Evolutionary conservation across 2,888 invertebrate species (phyloP), one percentile per base, ranked within the genome.

Genomic region (Hirtodrosophila duncani): DNA sequence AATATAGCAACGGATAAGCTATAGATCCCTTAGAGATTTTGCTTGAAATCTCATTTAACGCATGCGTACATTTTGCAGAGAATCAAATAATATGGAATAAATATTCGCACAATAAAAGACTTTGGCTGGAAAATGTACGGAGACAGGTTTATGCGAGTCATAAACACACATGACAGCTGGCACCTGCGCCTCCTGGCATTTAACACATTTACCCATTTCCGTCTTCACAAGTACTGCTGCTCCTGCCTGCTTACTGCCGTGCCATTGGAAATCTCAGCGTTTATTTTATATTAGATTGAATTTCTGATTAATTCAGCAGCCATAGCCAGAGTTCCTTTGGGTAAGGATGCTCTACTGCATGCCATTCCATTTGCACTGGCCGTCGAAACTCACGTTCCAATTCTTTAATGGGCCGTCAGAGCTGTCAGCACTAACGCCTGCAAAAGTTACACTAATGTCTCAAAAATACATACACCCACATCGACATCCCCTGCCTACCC

Each of bases 281-380:
- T 81, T 79, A 71, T 75, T 78, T 71, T 62, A 57, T 62, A 63
- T 79, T 79, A 75, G 77, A 77, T 81, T 79, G 75, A 79, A 81
- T 63, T 62, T 62, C 61, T 77, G 75, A 81, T 81, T 77, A 74
- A 81, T 74, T 60, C 49, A 48, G 49, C 53, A 38, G 55, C n/a
- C 56, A 42, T 18, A 27, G 18, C 20, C 18, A 20, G 13, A 36
- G 37, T 20, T 24, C 44, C 20, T 18, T 24, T 8, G 23, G 14
- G 24, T 49, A 29, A 29, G 45, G 24, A 21, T 13, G 10, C 3
- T 24, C 31, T 9, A 8, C 18, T 50, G 43, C 33, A 18, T 8
- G 20, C 31, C 30, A 10, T n/a, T 27, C 24, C 30, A 31, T 21
- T 23, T 41, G 42, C 62, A 59, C 39, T 46, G 21, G 14, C 9